These are phyloP conservation scores for Sarcophaga variegata DNA, from an alignment of 2,888 invertebrate species.

Conservation along the genomic window DNA sequence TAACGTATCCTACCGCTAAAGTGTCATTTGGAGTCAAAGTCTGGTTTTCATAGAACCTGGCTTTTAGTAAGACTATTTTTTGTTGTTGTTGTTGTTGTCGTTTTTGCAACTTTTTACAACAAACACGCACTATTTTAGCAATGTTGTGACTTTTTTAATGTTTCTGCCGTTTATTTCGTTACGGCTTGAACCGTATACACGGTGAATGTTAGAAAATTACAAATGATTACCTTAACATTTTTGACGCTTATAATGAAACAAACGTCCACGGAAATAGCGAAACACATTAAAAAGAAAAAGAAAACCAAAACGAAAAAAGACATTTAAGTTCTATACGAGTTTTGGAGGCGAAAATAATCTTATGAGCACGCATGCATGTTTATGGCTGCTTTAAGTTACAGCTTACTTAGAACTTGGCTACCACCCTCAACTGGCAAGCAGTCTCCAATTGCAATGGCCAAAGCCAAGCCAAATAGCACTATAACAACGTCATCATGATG, in stretches of 20 bases:
- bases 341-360: slow-evolving; percentile 38
- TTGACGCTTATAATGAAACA: slow-evolving; percentile 56
- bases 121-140: slow-evolving; percentile 44
- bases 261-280: slow-evolving; percentile 13
- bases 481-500: slow-evolving; percentile 42
- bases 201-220: slow-evolving; percentile 69
- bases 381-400: slow-evolving; percentile 15
- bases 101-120: slow-evolving; percentile 6
- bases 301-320: neutral
- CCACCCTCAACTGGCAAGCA: slow-evolving; percentile 33
- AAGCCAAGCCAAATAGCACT: neutral
- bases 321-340: neutral
- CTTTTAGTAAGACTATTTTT: slow-evolving; percentile 43
- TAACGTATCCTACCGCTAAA: slow-evolving; percentile 36
- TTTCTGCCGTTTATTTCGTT: neutral
- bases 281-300: slow-evolving; percentile 2
- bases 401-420: slow-evolving; percentile 30
- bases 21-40: slow-evolving; percentile 60
- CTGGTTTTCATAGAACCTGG: slow-evolving; percentile 43
- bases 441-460: neutral
- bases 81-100: neutral
- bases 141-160: neutral
- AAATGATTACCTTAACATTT: slow-evolving; percentile 67
- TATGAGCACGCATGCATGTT: slow-evolving; percentile 48
- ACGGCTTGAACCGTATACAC: neutral